Evolutionary conservation across 2,797 vertebrate species (phyloP), one percentile per base, ranked within the genome.

Genomic region (Rallus crepitans): DNA sequence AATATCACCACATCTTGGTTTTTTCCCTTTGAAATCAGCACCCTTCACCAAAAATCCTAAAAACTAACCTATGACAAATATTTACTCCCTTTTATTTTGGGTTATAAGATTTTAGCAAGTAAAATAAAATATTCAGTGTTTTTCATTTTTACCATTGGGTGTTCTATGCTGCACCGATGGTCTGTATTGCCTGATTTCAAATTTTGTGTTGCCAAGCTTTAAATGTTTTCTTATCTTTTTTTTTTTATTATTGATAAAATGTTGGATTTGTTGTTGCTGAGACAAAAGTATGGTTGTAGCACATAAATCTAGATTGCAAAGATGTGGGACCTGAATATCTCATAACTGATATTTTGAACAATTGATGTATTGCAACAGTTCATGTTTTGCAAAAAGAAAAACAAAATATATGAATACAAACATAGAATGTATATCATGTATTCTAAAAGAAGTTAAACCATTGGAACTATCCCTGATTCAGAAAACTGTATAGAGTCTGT

Each of bases 251-350:
- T 96, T 88, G 56, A 79, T 95, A 92, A 80, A 94, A 85, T 95
- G 83, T 93, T 94, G 64, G 52, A 84, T 91, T 87, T 96, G 81
- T 82, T 96, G 82, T 77, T 97, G 52, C 96, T 84, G 55, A 93
- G 89, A 95, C 87, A 96, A 93, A 93, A 96, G 81, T 96, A 87
- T 95, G 75, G 81, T 97, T 89, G 83, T 91, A 95, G 92, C 88
- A 85, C 84, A 84, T 83, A 97, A 82, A 89, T 97, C 65, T 97
- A 95, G 83, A 91, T 87, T 94, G 50, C 87, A 40, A 85, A 86
- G 83, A 94, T 40, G 84, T 92, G 82, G 73, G 73, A 84, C 78
- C 66, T 96, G 77, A 91, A 88, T 73, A 91, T 82, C 72, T 82
- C 80, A 96, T 72, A n/a, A 94, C 55, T 73, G 71, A 70, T 70